Percentiles rank a stretch among this genome's conserved stretches.
These are phyloP conservation scores for Siniperca chuatsi DNA, from an alignment of 2,113 vertebrate genomes.

Conservation along the genomic window DNA sequence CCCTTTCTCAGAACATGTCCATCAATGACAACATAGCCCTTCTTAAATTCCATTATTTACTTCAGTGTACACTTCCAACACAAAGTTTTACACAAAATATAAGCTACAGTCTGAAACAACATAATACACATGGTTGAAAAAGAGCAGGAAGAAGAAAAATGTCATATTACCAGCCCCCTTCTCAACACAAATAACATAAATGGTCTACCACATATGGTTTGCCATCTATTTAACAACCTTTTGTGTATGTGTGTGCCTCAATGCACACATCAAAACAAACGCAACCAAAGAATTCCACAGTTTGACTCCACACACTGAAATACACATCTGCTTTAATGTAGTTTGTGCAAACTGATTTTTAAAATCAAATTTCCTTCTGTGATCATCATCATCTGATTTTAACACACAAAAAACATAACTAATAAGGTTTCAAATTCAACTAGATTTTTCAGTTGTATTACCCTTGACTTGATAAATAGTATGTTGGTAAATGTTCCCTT, in stretches of 20 bases:
- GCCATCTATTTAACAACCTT: background rate
- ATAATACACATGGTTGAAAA: background rate
- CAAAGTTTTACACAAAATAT: background rate
- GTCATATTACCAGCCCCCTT: background rate
- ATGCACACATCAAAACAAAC: background rate
- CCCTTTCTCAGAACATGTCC: background rate
- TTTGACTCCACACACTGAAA: background rate
- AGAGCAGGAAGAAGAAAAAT: background rate
- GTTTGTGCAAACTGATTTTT: background rate
- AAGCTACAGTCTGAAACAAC: background rate
- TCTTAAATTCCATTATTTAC: background rate
- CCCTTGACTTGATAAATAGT: background rate
- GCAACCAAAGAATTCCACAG: background rate
- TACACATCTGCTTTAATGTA: background rate
- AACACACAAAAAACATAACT: too few species aligned
- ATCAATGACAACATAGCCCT: background rate
- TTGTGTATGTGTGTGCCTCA: background rate
- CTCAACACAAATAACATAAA: background rate
- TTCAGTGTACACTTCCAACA: background rate
- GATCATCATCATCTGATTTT: background rate
- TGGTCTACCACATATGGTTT: background rate
- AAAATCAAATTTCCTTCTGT: too few species aligned
- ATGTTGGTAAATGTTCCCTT: background rate
- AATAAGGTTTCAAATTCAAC: background rate
- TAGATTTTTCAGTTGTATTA: background rate